Base-by-base conservation (phyloP, 2,888 invertebrate genomes). In the Cryptops parisi region DNA sequence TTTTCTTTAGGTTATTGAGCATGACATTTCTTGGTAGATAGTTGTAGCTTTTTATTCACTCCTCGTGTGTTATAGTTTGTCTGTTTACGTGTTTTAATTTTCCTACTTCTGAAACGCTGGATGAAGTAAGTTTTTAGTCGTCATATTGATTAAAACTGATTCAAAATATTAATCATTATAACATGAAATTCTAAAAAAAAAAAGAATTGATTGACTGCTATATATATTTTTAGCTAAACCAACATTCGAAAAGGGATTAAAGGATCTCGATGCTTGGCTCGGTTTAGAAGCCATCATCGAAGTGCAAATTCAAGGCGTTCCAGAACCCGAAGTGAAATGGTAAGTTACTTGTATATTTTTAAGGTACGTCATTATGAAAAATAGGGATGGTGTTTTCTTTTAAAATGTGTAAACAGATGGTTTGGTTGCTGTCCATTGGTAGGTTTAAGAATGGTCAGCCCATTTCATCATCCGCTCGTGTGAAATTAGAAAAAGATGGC, bases 271-370 rank as follows among this genome's bases (percentile, higher is more conserved):
- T 4, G 53, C 55, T 5, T 56, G 56, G 56, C 40, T 48, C 15
- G 88, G 90, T 12, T 78, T 91, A 51, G 81, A 82, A 9, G 77
- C 84, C 45, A 78, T 78, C 58, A 90, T 84, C 70, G 82, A 84
- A 57, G 79, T 89, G 0, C 76, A 80, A 58, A 85, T 84, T 0
- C 77, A 76, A 43, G 87, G 85, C 19, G 74, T 78, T 56, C 90
- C 90, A n/a, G 52, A 56, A 15, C 66, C 67, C 21, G 60, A 63
- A 47, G 62, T 64, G 57, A 60, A 64, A 49, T 69, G 68, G 67
- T 60, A 58, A 25, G 38, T 19, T 41, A 9, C 26, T 47, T 47
- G 15, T 15, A 2, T 9, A 15, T 47, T 2, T 25, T 9, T 46
- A 2, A 5, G 3, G n/a, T n/a, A n/a, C 17, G 24, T 47, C 2